Percentiles rank a stretch among this genome's conserved stretches.
Conservation (phyloP, 2,888 invertebrate genomes). For the Harpalus rufipes region DNA sequence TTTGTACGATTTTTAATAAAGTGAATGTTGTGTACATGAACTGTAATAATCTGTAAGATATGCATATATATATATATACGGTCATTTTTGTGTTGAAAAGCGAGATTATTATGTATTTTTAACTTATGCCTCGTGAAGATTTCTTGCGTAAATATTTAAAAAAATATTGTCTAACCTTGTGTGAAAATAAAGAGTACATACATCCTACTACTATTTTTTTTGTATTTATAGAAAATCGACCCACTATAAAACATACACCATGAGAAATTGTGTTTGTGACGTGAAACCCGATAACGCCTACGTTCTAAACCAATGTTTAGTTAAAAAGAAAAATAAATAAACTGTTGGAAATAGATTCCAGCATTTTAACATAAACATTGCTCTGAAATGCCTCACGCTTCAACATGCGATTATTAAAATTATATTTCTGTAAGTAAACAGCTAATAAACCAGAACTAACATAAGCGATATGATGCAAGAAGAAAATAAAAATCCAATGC, state of each 20-base stretch:
- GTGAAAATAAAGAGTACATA: background rate
- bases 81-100: too few species aligned
- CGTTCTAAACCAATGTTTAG: conserved; percentile 56
- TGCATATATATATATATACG: too few species aligned
- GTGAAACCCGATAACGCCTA: conserved; percentile 48
- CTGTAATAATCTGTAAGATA: too few species aligned
- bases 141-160: background rate
- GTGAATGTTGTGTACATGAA: too few species aligned
- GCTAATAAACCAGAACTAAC: background rate
- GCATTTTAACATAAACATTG: conserved; percentile 58
- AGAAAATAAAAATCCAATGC: too few species aligned
- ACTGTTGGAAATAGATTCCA: conserved; percentile 59
- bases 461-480: background rate
- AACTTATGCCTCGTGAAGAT: too few species aligned
- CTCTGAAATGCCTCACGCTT: conserved; percentile 8
- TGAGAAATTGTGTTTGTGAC: conserved; percentile 21
- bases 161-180: background rate
- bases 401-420: conserved; percentile 26
- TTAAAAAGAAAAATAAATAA: conserved; percentile 66
- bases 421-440: conserved; percentile 45
- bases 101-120: too few species aligned
- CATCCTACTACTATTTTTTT: background rate
- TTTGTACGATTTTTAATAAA: too few species aligned
- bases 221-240: conserved; percentile 1
- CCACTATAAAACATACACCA: background rate